Percentiles rank a stretch among this genome's conserved stretches.
Evolutionary conservation across 2,797 vertebrate genomes (phyloP).

Genomic region (Darevskia nairensis): DNA sequence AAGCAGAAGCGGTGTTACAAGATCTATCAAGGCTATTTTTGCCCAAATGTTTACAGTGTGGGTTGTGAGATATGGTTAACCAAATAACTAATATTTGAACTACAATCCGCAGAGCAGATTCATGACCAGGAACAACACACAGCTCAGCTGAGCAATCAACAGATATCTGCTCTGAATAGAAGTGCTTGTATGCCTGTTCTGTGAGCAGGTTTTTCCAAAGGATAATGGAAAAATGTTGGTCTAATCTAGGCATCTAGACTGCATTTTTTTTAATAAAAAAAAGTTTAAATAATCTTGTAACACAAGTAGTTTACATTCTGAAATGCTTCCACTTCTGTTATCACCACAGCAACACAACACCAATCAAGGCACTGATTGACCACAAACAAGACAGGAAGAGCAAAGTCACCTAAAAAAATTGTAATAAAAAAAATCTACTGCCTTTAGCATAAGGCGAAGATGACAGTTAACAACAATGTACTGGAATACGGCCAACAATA

Average conservation of each 20-base stretch:
- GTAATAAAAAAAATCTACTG: background rate
- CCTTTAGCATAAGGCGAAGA: background rate
- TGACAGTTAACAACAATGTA: background rate
- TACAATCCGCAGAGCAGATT: background rate
- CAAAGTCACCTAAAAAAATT: background rate
- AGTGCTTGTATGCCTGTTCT: background rate
- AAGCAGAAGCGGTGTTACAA: background rate
- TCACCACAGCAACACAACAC: slow-evolving; percentile 22
- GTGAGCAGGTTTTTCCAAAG: slow-evolving; percentile 20
- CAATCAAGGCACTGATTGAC: background rate
- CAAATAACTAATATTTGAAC: slow-evolving; percentile 7
- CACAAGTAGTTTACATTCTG: background rate
- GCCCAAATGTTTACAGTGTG: background rate
- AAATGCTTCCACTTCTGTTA: background rate
- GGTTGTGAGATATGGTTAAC: background rate
- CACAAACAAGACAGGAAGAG: slow-evolving; percentile 4
- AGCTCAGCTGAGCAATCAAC: slow-evolving; percentile 12
- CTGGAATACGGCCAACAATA: background rate
- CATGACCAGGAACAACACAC: slow-evolving; percentile 7
- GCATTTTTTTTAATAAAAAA: background rate
- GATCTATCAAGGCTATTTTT: background rate
- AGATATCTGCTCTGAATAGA: background rate
- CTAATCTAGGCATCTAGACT: background rate
- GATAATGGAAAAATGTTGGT: background rate
- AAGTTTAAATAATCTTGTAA: background rate